Evolutionary conservation across 2,888 invertebrate genomes (phyloP), one percentile per base, ranked within the genome.

Genomic region (Ctenicera cuprea): DNA sequence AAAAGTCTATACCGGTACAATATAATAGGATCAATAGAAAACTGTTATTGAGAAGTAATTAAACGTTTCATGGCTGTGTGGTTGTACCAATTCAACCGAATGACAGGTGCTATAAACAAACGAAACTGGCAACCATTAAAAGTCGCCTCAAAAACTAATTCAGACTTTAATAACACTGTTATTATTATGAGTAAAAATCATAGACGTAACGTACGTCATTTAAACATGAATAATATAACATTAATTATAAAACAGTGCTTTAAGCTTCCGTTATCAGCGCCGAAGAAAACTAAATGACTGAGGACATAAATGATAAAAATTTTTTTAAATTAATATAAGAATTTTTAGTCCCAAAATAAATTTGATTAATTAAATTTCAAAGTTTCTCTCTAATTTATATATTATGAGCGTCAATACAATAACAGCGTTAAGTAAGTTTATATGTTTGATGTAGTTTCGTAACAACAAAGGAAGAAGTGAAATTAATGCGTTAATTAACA

Each of bases 1-100:
- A 62, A 62, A 62, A 26, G 26, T 48, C 33, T 22, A 52, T 61
- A 52, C 52, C 48, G 41, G 66, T 64, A 74, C 37, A 74, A 71
- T 30, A 83, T 82, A 84, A 82, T 80, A 73, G 74, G 70, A 78
- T 79, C 81, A 82, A 82, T 82, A 83, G 82, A 81, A 83, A 80
- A 80, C 83, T 84, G 83, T 80, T 81, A 82, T 81, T 83, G 84
- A 83, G 83, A 84, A 83, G 83, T 82, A 84, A 84, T 84, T 84
- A 84, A 84, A 82, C 82, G 83, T 82, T 83, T 83, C 82, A 83
- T 82, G 81, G 82, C 76, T 70, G 65, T 74, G 77, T 75, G 78
- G 79, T 73, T 71, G 76, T 73, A 74, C 70, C 79, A 77, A 80
- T 80, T 79, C 78, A 74, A 66, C 69, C 77, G 69, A 77, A 77